phyloP scores from a whole-genome alignment of 2,888 invertebrate species.

The Erpobdella octoculata region DNA sequence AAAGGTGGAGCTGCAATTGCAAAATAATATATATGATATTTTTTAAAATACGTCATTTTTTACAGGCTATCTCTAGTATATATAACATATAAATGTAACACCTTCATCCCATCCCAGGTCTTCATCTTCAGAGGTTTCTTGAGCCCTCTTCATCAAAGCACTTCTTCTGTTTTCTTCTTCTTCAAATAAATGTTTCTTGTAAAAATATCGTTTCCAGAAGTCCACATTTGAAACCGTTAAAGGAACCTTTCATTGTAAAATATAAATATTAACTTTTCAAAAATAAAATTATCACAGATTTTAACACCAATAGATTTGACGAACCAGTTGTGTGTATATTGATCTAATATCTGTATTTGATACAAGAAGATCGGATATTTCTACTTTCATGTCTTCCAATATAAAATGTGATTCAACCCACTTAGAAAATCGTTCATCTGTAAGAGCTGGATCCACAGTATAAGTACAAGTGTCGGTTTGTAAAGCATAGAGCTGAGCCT shows the following conservation, averaged over 20 bases:
- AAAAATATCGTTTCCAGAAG: conserved; percentile 77
- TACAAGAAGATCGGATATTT: conserved; percentile 60
- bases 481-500: conserved; percentile 66
- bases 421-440: conserved; percentile 57
- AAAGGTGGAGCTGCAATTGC: too few species aligned
- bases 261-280: neutral
- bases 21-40: too few species aligned
- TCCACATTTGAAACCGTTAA: conserved; percentile 60
- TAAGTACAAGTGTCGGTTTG: conserved; percentile 69
- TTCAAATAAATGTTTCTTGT: conserved; percentile 70
- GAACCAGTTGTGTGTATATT: conserved; percentile 65
- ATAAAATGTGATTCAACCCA: conserved; percentile 59
- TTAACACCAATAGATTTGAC: too few species aligned
- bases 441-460: conserved; percentile 60
- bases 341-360: conserved; percentile 59
- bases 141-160: conserved; percentile 58
- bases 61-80: too few species aligned
- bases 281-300: neutral
- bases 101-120: conserved; percentile 51
- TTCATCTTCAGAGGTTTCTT: conserved; percentile 49
- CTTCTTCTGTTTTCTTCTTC: conserved; percentile 66
- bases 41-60: too few species aligned
- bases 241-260: conserved; percentile 53
- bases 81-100: neutral
- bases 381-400: conserved; percentile 54